Evolutionary conservation across 2,113 vertebrate species (phyloP), one percentile per base, ranked within the genome.

Genomic region (Thomomys bottae): DNA sequence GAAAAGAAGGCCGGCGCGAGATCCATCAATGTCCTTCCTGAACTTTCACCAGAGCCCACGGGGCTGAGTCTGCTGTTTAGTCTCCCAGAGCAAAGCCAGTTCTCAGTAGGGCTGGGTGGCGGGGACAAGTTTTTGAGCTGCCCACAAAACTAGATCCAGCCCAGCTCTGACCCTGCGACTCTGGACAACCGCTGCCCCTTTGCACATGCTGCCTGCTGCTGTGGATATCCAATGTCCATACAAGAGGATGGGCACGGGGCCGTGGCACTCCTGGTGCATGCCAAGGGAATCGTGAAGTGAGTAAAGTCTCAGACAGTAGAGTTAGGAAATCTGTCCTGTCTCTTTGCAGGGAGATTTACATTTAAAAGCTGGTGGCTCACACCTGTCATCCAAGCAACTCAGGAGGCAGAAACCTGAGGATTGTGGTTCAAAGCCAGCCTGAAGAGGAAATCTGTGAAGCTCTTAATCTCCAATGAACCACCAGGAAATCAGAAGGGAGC

Each of bases 21-120:
- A 96, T 88, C 85, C 88, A 90, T 95, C 94, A 75, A 64, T 63
- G 61, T 36, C 79, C 71, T 76, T 42, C 75, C 28, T 0, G 0
- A 18, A 24, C 61, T 76, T 92, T 59, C 1, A 54, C 49, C 14
- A 0, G 57, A 26, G 89, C 42, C 40, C 75, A 11, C 45, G 18
- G 23, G 26, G 71, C 12, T 0, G 70, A n/a, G 40, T 79, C 59
- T 49, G 49, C 49, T 72, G 57, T 42, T 28, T 0, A 2, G 63
- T 64, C 72, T 81, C 72, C 54, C 61, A 30, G 1, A 15, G 4
- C 12, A 67, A 61, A 78, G 89, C 34, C 21, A 64, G 26, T 82
- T 91, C 6, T 87, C 87, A 81, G 63, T 59, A 70, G 64, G 24
- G 3, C 0, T n/a, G 68, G 66, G 67, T 0, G 12, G 10, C 28